Evolutionary conservation across 2,888 invertebrate genomes (phyloP), one percentile per base, ranked within the genome.

Genomic region (Himalopsyche kuldschensis): DNA sequence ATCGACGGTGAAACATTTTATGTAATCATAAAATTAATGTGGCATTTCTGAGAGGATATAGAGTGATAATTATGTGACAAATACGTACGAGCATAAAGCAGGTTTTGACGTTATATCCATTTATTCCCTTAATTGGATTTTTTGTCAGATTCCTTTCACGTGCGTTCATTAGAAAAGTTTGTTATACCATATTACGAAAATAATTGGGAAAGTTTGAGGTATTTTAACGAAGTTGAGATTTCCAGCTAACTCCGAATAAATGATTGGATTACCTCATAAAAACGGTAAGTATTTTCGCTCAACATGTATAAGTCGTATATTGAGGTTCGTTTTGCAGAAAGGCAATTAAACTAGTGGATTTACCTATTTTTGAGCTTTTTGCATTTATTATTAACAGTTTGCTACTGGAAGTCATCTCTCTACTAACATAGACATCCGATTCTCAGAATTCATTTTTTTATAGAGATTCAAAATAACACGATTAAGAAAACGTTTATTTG

Each of bases 151-250:
- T 86, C 84, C 81, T 78, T 86, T 84, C 86, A 84, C 86, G 86
- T 83, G 84, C 83, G 78, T 84, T 86, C 84, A 86, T 86, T 84
- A 84, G 80, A 82, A 85, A 86, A 86, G 82, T 84, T 84, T 82
- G 81, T 69, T 82, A 83, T 83, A 83, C 84, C 84, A 84, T 86
- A 86, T 84, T 83, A 84, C 84, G 82, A 86, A 84, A 86, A 86
- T 86, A 86, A 86, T 86, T 86, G 86, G 83, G 86, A 86, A 86
- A 86, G 84, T 86, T 84, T 77, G 78, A 83, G 83, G 83, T 78
- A 83, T 86, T 83, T 84, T 86, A 84, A 83, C 84, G 80, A 86
- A 86, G 84, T 86, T 78, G 82, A 84, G 84, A 83, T 83, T 84
- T 79, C 83, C 80, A 84, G 48, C 79, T 80, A 63, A 75, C 79